Conservation (phyloP, 2,113 vertebrate species). For the Arizona elegans region DNA sequence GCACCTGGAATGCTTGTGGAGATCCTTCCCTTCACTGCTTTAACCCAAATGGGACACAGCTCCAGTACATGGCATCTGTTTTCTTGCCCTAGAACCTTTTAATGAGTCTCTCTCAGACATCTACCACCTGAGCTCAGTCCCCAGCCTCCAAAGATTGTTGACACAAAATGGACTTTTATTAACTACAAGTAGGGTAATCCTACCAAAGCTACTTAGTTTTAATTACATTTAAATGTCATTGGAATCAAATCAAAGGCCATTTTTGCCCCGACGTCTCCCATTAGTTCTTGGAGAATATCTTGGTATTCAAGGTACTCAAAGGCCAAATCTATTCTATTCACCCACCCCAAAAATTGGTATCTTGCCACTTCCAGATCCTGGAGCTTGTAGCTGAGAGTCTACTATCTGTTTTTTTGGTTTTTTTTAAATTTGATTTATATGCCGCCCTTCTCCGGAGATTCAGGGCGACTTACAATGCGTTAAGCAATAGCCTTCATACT, state of each 20-base stretch:
- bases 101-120: neutral
- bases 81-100: neutral
- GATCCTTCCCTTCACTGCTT: neutral
- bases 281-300: neutral
- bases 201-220: neutral
- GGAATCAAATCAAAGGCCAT: neutral
- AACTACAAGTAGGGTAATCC: neutral
- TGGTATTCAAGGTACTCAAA: neutral
- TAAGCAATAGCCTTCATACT: too few relatives aligned
- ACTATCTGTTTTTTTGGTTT: neutral
- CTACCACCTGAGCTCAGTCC: neutral
- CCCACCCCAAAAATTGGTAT: neutral
- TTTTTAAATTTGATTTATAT: too few relatives aligned
- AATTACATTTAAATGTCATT: neutral
- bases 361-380: neutral
- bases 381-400: neutral
- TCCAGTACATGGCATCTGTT: neutral
- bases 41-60: neutral
- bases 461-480: too few relatives aligned
- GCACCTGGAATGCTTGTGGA: neutral
- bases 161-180: neutral
- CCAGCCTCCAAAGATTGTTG: neutral
- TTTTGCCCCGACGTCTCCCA: neutral
- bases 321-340: neutral
- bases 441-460: too few relatives aligned